Conservation (phyloP, 2,113 vertebrate genomes). For the Suncus etruscus region DNA sequence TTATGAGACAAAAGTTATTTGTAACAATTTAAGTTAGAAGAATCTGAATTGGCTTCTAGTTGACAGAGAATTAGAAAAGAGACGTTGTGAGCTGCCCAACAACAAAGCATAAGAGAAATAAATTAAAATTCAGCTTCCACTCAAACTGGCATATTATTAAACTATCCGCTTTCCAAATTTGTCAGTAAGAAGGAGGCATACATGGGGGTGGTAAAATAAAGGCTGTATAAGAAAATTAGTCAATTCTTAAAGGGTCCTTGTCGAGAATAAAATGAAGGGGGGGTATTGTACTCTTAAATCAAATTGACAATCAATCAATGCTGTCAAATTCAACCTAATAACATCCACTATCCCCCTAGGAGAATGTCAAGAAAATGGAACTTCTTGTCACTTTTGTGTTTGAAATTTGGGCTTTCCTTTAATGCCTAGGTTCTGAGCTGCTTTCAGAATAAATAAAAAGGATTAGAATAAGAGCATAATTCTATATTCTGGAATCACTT, state of each 20-base stretch:
- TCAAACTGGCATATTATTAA: conserved; percentile 61
- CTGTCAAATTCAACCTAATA: conserved; percentile 83
- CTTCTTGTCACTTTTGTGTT: conserved; percentile 83
- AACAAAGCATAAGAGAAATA: conserved; percentile 31
- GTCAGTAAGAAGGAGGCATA: conserved; percentile 14
- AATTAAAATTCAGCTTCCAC: conserved; percentile 40
- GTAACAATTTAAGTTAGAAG: conserved; percentile 41
- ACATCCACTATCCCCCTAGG: conserved; percentile 82
- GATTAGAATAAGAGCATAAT: conserved; percentile 28
- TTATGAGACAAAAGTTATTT: not conserved
- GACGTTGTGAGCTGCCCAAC: conserved; percentile 36
- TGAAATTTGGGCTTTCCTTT: conserved; percentile 85
- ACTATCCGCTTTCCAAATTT: conserved; percentile 54
- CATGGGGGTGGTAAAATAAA: not conserved
- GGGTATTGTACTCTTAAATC: conserved; percentile 81
- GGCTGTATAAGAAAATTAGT: conserved; percentile 37
- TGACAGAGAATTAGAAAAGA: conserved; percentile 31
- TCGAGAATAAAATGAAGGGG: conserved; percentile 62
- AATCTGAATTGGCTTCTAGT: not conserved
- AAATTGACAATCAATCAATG: conserved; percentile 86
- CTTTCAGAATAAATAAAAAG: conserved; percentile 54
- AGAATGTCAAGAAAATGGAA: conserved; percentile 86
- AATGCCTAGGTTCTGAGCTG: conserved; percentile 25
- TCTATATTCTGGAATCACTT: conserved; percentile 42
- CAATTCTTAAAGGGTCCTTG: conserved; percentile 55